Conservation (phyloP, 2,888 invertebrate genomes). For the Lingula anatina region DNA sequence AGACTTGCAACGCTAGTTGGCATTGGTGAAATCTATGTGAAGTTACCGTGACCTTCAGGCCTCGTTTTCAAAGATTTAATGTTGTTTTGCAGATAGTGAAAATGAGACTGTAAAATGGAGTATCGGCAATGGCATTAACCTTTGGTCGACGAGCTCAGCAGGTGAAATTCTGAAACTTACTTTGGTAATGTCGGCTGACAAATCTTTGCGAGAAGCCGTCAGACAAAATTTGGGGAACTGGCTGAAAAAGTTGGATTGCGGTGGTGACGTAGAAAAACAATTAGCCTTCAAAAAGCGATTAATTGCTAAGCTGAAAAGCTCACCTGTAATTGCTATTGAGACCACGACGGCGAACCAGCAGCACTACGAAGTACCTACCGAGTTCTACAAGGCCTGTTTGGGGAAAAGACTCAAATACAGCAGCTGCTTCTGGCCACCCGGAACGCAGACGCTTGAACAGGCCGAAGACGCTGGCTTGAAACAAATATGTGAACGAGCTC, state of each 20-base stretch:
- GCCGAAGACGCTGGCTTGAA: constrained; percentile 29
- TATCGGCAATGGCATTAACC: too few relatives aligned
- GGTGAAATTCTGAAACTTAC: too few relatives aligned
- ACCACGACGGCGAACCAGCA: constrained; percentile 41
- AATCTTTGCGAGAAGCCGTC: constrained; percentile 11
- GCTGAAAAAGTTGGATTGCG: constrained; percentile 33
- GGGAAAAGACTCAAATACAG: constrained; percentile 37
- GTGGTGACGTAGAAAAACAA: constrained; percentile 33
- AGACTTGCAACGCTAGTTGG: too few relatives aligned
- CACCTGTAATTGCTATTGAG: constrained; percentile 33
- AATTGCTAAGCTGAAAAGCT: constrained; percentile 21
- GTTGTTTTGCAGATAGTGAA: background rate
- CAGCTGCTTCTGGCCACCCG: constrained; percentile 28
- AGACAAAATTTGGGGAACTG: constrained; percentile 24
- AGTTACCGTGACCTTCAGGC: background rate
- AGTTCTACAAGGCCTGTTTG: constrained; percentile 30
- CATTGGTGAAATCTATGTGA: too few relatives aligned
- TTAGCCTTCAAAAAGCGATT: constrained; percentile 32
- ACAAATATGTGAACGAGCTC: constrained; percentile 29
- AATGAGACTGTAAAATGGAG: too few relatives aligned
- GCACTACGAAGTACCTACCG: constrained; percentile 44
- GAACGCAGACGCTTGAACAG: constrained; percentile 26
- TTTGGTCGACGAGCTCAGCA: too few relatives aligned
- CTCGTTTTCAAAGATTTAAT: background rate
- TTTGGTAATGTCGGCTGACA: background rate